Percentiles rank a stretch among this genome's conserved stretches.
Conservation (phyloP, 2,797 vertebrate genomes). For the Peromyscus aztecus region DNA sequence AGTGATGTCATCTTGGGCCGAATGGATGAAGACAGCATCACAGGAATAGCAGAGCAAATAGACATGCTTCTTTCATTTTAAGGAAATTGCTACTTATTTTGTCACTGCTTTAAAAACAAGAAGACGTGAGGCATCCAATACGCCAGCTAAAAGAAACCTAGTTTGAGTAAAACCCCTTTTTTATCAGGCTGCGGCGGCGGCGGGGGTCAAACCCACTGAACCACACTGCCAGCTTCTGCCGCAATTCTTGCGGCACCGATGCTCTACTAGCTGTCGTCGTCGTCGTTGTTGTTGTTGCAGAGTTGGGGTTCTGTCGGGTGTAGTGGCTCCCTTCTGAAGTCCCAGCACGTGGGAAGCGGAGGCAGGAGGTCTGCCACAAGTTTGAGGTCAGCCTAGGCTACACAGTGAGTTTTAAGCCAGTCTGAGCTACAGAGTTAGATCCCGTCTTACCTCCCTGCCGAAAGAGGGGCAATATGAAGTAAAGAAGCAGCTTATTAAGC, state of each 20-base stretch:
- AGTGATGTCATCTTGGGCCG: not conserved
- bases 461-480: not conserved
- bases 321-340: not conserved
- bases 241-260: not conserved
- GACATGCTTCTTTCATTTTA: not conserved
- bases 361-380: not conserved
- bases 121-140: not conserved
- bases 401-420: not conserved
- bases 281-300: not conserved
- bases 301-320: not conserved
- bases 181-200: too few relatives aligned
- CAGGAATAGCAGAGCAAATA: not conserved
- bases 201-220: too few relatives aligned
- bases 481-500: not conserved
- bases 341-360: not conserved
- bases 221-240: not conserved
- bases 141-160: not conserved
- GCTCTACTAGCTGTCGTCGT: not conserved
- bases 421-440: not conserved
- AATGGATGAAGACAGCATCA: not conserved
- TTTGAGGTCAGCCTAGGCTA: not conserved
- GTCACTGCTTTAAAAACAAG: not conserved
- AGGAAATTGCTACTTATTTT: conserved; percentile 43
- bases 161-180: not conserved
- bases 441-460: not conserved